Evolutionary conservation across 2,888 invertebrate species (phyloP), one percentile per base, ranked within the genome.

Genomic region (Drosophila niveifrons): DNA sequence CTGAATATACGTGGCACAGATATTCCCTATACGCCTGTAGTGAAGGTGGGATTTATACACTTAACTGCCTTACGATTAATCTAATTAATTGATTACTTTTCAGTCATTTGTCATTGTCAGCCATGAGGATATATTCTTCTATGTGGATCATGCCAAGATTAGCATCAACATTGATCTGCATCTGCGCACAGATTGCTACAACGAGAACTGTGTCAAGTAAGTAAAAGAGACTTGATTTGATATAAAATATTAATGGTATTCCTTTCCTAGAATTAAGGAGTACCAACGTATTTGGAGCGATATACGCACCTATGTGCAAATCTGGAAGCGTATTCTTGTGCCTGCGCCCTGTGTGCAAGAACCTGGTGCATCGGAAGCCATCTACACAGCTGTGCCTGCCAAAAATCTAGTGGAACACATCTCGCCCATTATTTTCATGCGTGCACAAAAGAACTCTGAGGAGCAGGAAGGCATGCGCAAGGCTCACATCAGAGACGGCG

Each of bases 1-100:
- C 93, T 98, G 36, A 98, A 98, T 91, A 94, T 98, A 15, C 94
- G 98, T n/a, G 98, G 97, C 0, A 93, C 94, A 63, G 98, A 98
- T 92, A 94, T 97, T 72, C 96, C 96, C 0, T 95, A 95, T 90
- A 96, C 96, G 0, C 97, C 98, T 0, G 95, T 97, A 15, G 93
- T 97, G 8, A 95, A 95, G 88, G 95, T 96, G 43, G 41, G 52
- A 66, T 18, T 1, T 9, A 7, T 0, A 31, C 11, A 2, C 10
- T 31, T 2, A 17, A 9, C 1, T 4, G 9, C 2, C 9, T 46
- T 9, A 3, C 10, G 11, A 34, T 3, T 23, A 9, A 0, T 13
- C 10, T n/a, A 0, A 10, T 11, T 7, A 8, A 6, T 2, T 7
- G 9, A 11, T 47, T 6, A 8, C 4, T 13, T 51, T 51, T 2